Conservation (phyloP, 2,888 invertebrate species). For the Automeris io region DNA sequence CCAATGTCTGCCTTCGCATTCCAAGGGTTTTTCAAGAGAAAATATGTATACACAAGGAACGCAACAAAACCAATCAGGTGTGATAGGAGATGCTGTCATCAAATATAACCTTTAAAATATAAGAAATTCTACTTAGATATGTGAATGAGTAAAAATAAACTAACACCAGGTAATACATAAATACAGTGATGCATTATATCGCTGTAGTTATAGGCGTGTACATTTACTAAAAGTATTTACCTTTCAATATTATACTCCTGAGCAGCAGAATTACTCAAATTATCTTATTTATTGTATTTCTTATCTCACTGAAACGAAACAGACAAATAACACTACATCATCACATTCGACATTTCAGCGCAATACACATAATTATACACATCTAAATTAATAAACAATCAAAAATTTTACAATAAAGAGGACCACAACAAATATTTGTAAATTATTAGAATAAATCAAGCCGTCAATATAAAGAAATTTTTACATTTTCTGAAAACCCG, state of each 20-base stretch:
- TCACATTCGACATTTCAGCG: conserved; percentile 19
- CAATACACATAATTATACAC: conserved; percentile 7
- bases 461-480: conserved; percentile 11
- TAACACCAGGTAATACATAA: no score
- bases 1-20: no score
- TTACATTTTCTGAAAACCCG: conserved; percentile 20
- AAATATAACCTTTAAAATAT: no score
- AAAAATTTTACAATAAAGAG: conserved; percentile 7
- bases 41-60: no score
- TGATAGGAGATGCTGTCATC: no score
- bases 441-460: conserved; percentile 4
- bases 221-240: conserved; percentile 16
- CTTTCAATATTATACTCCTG: conserved; percentile 22
- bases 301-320: conserved; percentile 65
- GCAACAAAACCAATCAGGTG: no score
- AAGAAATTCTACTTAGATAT: no score
- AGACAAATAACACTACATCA: conserved; percentile 47
- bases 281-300: conserved; percentile 59
- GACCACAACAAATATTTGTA: conserved; percentile 10
- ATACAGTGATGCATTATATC: no score
- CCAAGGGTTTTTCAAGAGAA: no score
- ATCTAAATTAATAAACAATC: conserved; percentile 8
- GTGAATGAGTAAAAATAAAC: no score
- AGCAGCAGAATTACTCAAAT: conserved; percentile 36
- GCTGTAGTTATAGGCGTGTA: no score